Conservation (phyloP, 2,113 vertebrate genomes). For the Ammospiza caudacuta region DNA sequence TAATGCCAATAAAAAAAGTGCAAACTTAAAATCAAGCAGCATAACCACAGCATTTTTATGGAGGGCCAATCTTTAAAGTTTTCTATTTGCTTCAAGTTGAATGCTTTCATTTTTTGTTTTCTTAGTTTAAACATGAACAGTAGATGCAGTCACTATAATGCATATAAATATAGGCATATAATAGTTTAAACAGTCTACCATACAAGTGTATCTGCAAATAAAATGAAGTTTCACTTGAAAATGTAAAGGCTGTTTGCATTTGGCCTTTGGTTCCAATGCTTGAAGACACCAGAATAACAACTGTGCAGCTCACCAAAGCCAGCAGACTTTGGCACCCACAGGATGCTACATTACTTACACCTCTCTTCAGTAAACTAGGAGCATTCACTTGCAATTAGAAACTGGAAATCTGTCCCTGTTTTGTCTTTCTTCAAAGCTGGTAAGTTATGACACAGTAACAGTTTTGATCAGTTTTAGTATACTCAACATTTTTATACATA, state of each 20-base stretch:
- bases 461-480: constrained; percentile 10
- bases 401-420: constrained; percentile 27
- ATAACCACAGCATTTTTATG: constrained; percentile 77
- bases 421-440: constrained; percentile 55
- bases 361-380: constrained; percentile 58
- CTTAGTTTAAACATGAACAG: constrained; percentile 75
- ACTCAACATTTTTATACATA: constrained; percentile 1
- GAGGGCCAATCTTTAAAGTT: constrained; percentile 70
- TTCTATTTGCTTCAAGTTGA: constrained; percentile 67
- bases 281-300: constrained; percentile 74
- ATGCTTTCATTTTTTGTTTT: constrained; percentile 54
- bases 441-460: neutral
- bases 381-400: constrained; percentile 60
- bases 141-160: constrained; percentile 72
- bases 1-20: constrained; percentile 82
- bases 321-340: constrained; percentile 72
- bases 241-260: constrained; percentile 78
- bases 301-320: constrained; percentile 73
- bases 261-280: constrained; percentile 83
- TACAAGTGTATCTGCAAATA: constrained; percentile 76
- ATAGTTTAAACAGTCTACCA: constrained; percentile 75
- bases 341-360: constrained; percentile 55
- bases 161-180: constrained; percentile 78
- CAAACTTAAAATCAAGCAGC: constrained; percentile 85
- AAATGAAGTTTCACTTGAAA: constrained; percentile 76